phyloP scores from a whole-genome alignment of 2,797 vertebrate species.

The Peromyscus attwateri region DNA sequence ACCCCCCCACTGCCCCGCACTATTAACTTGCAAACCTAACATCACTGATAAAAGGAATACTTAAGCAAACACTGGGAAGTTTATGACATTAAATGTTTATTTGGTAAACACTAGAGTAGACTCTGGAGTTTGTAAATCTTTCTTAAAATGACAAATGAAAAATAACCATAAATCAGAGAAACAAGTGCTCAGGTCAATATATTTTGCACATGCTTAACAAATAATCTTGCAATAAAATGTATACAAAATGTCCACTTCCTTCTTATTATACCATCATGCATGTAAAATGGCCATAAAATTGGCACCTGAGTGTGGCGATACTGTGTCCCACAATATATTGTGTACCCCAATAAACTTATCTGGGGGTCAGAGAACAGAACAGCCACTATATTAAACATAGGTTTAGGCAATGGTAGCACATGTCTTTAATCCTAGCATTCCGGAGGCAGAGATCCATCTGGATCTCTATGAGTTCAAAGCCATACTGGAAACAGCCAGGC shows the following conservation, averaged over 20 bases:
- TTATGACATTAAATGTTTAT: not conserved
- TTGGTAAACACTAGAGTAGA: not conserved
- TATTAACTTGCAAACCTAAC: not conserved
- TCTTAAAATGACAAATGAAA: not conserved
- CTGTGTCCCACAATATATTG: too few species aligned
- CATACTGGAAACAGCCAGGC: too few species aligned
- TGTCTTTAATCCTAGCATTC: too few species aligned
- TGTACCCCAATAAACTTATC: too few species aligned
- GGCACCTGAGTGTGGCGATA: too few species aligned
- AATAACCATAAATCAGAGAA: not conserved
- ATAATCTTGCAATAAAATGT: not conserved
- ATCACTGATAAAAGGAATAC: not conserved
- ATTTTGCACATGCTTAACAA: not conserved
- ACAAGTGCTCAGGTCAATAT: not conserved
- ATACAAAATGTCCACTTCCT: not conserved
- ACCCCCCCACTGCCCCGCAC: not conserved
- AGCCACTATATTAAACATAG: too few species aligned
- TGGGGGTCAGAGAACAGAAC: too few species aligned
- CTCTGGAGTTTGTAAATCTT: not conserved
- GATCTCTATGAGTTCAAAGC: too few species aligned
- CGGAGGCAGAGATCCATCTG: too few species aligned
- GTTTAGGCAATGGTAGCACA: too few species aligned
- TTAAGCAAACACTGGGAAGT: not conserved
- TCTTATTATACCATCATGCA: not conserved
- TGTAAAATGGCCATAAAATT: conserved; percentile 13